phyloP scores from a whole-genome alignment of 92 coral and sea anemone species.

The Blastomussa wellsi region DNA sequence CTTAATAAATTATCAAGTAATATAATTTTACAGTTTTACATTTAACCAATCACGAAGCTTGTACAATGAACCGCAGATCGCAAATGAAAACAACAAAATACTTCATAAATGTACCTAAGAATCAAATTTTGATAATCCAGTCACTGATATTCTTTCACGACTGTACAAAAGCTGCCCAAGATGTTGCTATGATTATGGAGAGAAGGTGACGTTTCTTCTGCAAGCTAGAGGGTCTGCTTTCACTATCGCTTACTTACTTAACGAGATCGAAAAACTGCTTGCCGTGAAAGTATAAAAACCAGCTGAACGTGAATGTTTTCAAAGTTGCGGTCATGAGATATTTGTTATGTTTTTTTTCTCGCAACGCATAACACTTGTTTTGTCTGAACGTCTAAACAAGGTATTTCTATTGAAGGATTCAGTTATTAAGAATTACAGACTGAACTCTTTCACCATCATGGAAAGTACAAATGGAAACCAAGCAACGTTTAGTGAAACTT shows the following conservation, averaged over 20 bases:
- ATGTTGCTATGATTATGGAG: background rate
- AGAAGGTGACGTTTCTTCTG: background rate
- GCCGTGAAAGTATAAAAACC: background rate
- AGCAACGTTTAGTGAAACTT: background rate
- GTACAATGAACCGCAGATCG: background rate
- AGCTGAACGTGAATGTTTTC: background rate
- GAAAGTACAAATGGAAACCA: slow-evolving; percentile 4
- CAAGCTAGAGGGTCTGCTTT: no score
- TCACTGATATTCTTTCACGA: background rate
- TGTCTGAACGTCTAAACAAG: background rate
- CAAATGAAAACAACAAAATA: background rate
- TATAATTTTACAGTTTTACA: background rate
- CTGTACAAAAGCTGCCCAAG: background rate
- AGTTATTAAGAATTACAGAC: background rate
- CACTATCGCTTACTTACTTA: background rate
- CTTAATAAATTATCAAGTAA: slow-evolving; percentile 9
- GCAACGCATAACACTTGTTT: background rate
- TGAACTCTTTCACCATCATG: background rate
- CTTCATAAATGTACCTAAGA: background rate
- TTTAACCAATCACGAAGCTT: background rate
- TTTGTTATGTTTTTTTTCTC: no score
- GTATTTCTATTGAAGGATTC: background rate
- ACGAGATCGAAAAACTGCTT: background rate
- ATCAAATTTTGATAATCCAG: background rate
- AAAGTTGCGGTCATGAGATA: background rate